A percentile compares a stretch with the other conserved stretches of the same genome.
Evolutionary conservation across 2,888 invertebrate species (phyloP).

Genomic region (Caenorhabditis virilis): DNA sequence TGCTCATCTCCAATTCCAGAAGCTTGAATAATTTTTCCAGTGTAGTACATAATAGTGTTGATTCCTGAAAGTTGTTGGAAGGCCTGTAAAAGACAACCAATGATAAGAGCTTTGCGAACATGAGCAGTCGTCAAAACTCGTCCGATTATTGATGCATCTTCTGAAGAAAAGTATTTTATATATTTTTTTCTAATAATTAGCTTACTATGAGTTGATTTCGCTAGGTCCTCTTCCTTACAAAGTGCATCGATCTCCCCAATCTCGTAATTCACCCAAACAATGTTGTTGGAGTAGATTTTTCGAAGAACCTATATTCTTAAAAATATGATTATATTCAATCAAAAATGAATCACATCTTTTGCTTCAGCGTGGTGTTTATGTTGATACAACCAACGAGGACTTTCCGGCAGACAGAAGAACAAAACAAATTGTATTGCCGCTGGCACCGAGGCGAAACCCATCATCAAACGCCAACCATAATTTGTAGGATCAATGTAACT

Average conservation of each 20-base stretch:
- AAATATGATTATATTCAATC: background rate
- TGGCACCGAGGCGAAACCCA: slow-evolving; percentile 71
- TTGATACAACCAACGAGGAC: slow-evolving; percentile 69
- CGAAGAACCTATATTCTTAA: slow-evolving; percentile 13
- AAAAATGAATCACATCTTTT: too few relatives aligned
- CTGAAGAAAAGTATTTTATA: slow-evolving; percentile 6
- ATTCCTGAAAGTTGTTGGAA: slow-evolving; percentile 73
- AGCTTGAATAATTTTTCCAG: slow-evolving; percentile 72
- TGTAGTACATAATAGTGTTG: slow-evolving; percentile 73
- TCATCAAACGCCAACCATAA: slow-evolving; percentile 70
- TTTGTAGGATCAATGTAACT: slow-evolving; percentile 68
- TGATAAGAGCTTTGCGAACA: slow-evolving; percentile 69
- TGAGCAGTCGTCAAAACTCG: slow-evolving; percentile 49
- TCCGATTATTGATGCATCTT: slow-evolving; percentile 8
- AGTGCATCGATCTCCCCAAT: slow-evolving; percentile 37
- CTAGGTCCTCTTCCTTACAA: slow-evolving; percentile 1
- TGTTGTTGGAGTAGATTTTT: slow-evolving; percentile 41
- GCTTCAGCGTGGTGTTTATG: slow-evolving; percentile 33
- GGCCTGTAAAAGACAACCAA: slow-evolving; percentile 72
- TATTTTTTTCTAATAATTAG: background rate
- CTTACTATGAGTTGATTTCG: background rate
- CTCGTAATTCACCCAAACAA: slow-evolving; percentile 47
- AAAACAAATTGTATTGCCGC: slow-evolving; percentile 72
- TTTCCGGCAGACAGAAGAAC: slow-evolving; percentile 73
- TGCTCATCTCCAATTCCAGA: slow-evolving; percentile 69